Evolutionary conservation across 2,113 vertebrate species (phyloP).

Genomic region (Seriola aureovittata): DNA sequence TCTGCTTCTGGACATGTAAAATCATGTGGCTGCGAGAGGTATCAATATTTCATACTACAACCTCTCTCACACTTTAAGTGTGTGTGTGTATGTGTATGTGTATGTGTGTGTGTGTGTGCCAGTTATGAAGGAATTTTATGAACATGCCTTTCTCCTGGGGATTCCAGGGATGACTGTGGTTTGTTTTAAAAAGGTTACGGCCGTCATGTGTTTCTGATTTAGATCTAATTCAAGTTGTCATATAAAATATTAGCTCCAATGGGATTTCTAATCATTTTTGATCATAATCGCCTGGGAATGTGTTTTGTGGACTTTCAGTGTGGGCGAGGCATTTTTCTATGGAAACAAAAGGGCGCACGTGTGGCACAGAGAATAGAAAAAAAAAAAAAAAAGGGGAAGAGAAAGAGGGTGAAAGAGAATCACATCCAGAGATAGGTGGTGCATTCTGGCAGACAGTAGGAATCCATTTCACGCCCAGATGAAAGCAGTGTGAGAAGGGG

Average conservation of each 20-base stretch:
- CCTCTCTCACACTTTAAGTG: slow-evolving; percentile 51
- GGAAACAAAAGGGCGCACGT: slow-evolving; percentile 71
- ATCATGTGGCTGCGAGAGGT: slow-evolving; percentile 77
- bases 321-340: slow-evolving; percentile 55
- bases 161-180: slow-evolving; percentile 83
- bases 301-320: slow-evolving; percentile 59
- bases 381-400: slow-evolving; percentile 42
- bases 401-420: slow-evolving; percentile 58
- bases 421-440: slow-evolving; percentile 79
- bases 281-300: slow-evolving; percentile 78
- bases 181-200: slow-evolving; percentile 79
- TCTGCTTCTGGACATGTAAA: slow-evolving; percentile 75
- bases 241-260: slow-evolving; percentile 82
- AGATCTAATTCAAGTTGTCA: slow-evolving; percentile 75
- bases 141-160: slow-evolving; percentile 80
- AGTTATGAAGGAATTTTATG: slow-evolving; percentile 80
- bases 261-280: slow-evolving; percentile 81
- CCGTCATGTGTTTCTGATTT: slow-evolving; percentile 85
- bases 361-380: slow-evolving; percentile 59
- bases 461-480: slow-evolving; percentile 83
- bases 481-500: slow-evolving; percentile 79
- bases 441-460: slow-evolving; percentile 80
- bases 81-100: slow-evolving; percentile 46
- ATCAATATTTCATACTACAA: slow-evolving; percentile 80
- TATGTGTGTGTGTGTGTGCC: slow-evolving; percentile 62